A percentile compares a stretch with the other conserved stretches of the same genome.
Evolutionary conservation across 1,140 invertebrate species (phyloP).

Genomic region (Meloidogyne floridensis): DNA sequence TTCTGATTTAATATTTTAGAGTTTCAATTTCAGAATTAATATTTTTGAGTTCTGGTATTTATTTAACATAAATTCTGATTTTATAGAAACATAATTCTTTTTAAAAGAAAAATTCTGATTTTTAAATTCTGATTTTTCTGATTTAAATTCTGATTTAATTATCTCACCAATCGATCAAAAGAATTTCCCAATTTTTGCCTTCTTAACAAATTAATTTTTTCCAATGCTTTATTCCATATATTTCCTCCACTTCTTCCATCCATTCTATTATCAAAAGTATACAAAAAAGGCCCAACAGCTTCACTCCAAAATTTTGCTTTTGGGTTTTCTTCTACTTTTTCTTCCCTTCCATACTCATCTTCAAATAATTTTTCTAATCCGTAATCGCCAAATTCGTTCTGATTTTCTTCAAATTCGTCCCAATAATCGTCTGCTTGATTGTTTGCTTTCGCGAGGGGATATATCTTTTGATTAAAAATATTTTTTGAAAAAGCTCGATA

Average conservation of each 20-base stretch:
- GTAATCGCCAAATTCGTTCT: neutral
- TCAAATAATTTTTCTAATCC: neutral
- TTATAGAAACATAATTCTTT: too few species aligned
- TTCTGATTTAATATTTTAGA: too few species aligned
- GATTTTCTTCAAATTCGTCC: neutral
- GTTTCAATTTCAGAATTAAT: too few species aligned
- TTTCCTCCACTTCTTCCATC: neutral
- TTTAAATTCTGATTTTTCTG: too few species aligned
- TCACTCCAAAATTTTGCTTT: conserved; percentile 17
- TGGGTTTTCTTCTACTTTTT: neutral
- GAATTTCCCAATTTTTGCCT: conserved; percentile 5
- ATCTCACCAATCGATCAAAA: conserved; percentile 9
- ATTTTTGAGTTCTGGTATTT: too few species aligned
- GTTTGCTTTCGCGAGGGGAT: neutral
- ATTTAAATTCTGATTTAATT: neutral
- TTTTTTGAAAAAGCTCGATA: too few species aligned
- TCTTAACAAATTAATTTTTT: conserved; percentile 17
- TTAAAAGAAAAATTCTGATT: too few species aligned
- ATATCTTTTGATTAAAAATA: neutral
- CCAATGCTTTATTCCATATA: neutral
- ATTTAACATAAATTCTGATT: too few species aligned
- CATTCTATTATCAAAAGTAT: conserved; percentile 18
- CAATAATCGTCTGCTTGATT: neutral
- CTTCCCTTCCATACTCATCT: neutral
- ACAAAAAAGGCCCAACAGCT: conserved; percentile 19